Base-by-base conservation (phyloP, 2,113 vertebrate genomes). In the Progne subis region DNA sequence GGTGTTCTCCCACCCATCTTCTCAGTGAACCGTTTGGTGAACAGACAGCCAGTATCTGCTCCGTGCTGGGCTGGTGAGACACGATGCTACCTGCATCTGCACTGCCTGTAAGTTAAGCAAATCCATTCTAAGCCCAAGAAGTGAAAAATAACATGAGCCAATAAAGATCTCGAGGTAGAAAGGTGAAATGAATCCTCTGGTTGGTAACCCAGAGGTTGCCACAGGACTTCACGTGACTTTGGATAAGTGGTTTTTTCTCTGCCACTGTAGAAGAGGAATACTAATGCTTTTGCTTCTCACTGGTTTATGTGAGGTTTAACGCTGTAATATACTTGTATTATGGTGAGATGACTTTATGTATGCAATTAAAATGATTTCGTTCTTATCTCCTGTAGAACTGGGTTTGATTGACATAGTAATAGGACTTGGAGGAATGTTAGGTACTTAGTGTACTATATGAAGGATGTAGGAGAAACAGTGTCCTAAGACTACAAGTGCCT, bases 21-120 rank as follows among this genome's bases (percentile, higher is more conserved):
- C 16, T 69, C 2, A 1, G n/a, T 37, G n/a, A 87, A 5, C 12
- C 15, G 2, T 63, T 19, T 32, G 70, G 21, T 34, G 57, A 57
- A 18, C 44, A 20, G 52, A 19, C 23, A 24, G n/a, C 23, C 25
- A 64, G 25, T 6, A 12, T 32, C 47, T 0, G 0, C 15, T 79
- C 24, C 2, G 0, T 34, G 46, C 67, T 65, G 41, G 29, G 29
- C 52, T 57, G 49, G 19, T 7, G 26, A n/a, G 32, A 25, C 61
- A 12, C 34, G 7, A 25, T 1, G 1, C 11, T 60, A 9, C 28
- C 3, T 37, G 37, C 37, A 37, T 37, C 37, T 37, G 49, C 29
- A 4, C 24, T 61, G 37, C 44, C 29, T 74, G 14, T 18, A 78
- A 78, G 15, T 77, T 59, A 64, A 77, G 43, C 25, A 78, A 55